Evolutionary conservation across 2,888 invertebrate species (phyloP).

Genomic region (Drosophila anceps): DNA sequence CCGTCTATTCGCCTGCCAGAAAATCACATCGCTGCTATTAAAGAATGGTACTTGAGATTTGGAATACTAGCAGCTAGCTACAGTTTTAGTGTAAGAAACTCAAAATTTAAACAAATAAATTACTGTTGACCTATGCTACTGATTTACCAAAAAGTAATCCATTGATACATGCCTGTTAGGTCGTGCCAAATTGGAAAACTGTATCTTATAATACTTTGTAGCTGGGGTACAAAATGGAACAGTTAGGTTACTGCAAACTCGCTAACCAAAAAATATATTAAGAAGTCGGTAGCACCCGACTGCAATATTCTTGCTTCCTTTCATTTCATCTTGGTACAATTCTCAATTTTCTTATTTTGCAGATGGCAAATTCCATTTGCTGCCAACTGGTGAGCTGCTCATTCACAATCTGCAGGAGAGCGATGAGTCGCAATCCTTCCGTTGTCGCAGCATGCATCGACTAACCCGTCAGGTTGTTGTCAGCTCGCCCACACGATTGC

Average conservation of each 20-base stretch:
- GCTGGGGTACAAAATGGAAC: too few species aligned
- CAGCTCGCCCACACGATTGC: conserved; percentile 89
- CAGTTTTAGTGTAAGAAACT: too few species aligned
- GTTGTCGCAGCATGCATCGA: conserved; percentile 91
- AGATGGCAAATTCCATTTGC: conserved; percentile 92
- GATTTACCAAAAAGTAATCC: too few species aligned
- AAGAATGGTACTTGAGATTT: neutral
- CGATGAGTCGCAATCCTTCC: conserved; percentile 90
- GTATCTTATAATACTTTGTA: too few species aligned
- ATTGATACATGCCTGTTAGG: too few species aligned
- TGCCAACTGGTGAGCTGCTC: conserved; percentile 90
- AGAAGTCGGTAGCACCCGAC: neutral
- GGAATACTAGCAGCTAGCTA: too few species aligned
- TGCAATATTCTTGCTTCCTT: neutral
- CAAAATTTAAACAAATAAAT: too few species aligned
- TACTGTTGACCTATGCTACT: neutral
- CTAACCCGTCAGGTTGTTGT: conserved; percentile 90
- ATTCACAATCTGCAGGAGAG: conserved; percentile 91
- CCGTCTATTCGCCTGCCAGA: neutral
- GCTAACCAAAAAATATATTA: too few species aligned
- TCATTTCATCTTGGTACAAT: neutral
- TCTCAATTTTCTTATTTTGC: conserved; percentile 48
- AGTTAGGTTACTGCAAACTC: neutral
- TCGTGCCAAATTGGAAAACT: too few species aligned
- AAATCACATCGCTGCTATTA: neutral